Evolutionary conservation across 2,888 invertebrate species (phyloP).

Genomic region (Leuctra nigra): DNA sequence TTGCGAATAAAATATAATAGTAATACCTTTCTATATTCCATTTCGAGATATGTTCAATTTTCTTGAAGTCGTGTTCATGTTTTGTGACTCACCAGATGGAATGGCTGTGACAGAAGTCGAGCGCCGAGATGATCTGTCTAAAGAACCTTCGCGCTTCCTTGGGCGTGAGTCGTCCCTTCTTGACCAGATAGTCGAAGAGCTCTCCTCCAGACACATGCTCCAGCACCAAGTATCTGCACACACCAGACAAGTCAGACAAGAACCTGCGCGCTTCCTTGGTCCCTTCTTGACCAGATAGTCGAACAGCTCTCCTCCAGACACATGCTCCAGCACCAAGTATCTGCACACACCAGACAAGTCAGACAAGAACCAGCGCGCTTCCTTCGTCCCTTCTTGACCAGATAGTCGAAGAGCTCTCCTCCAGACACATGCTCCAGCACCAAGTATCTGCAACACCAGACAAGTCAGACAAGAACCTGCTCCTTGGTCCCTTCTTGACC

Average conservation of each 20-base stretch:
- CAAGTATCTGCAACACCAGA: slow-evolving; percentile 93
- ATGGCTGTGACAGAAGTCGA: slow-evolving; percentile 99
- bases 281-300: slow-evolving; percentile 99
- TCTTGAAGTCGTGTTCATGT: not conserved
- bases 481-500: slow-evolving; percentile 98
- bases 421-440: slow-evolving; percentile 98
- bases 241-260: no score
- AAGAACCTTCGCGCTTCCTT: slow-evolving; percentile 97
- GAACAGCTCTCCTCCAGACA: slow-evolving; percentile 97
- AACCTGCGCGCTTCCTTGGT: slow-evolving; percentile 93
- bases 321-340: slow-evolving; percentile 96
- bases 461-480: slow-evolving; percentile 97
- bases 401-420: slow-evolving; percentile 97
- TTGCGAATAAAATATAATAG: no score
- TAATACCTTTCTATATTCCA: no score
- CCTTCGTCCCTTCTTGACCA: slow-evolving; percentile 98
- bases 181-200: slow-evolving; percentile 96
- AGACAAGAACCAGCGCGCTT: slow-evolving; percentile 95
- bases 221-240: slow-evolving; percentile 92
- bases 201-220: slow-evolving; percentile 99
- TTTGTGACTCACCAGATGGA: slow-evolving; percentile 84
- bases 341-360: no score
- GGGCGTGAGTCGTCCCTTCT: slow-evolving; percentile 94
- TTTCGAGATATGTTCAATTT: not conserved
- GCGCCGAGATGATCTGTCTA: slow-evolving; percentile 96